Evolutionary conservation across 1,140 invertebrate genomes (phyloP), one percentile per base, ranked within the genome.

Genomic region (Elymnias hypermnestra): DNA sequence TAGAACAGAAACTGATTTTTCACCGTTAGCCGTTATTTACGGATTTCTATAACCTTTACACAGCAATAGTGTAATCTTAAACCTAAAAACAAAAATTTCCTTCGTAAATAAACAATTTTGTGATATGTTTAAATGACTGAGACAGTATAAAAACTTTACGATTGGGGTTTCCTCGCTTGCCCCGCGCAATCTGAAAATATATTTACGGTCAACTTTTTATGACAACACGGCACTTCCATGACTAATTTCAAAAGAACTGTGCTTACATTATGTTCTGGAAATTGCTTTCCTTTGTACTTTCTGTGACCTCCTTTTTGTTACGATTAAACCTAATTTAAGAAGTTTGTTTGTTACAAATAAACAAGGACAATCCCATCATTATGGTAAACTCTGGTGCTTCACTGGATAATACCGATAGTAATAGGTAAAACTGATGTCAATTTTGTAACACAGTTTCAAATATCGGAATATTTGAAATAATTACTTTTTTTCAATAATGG

Each of bases 121-220:
- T 29, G 10, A 29, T 29, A 29, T 29, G 26, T 29, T 29, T 29
- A 29, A 13, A 29, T 29, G 9, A 12, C 26, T 29, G 26, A 12
- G 26, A 29, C 26, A 2, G 2, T 29, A 29, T 29, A 29, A 26
- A 29, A 8, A n/a, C 8, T 29, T 29, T 29, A 29, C 26, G 26
- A 10, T 13, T 29, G 26, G 26, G 26, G 26, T 29, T 29, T 29
- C 26, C 26, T 29, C 13, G 10, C 13, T 29, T 12, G 6, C 26
- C 26, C 9, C 7, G 26, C 10, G 26, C 26, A 5, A 29, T 29
- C 26, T 12, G 8, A 29, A 29, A 29, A 29, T 29, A 29, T 29
- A 8, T 12, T 29, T 29, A 29, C 26, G 10, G 26, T 29, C 26
- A 29, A 12, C 3, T 29, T 29, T 26, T 29, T 29, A 29, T 10